Base-by-base conservation (phyloP, 2,888 invertebrate genomes). In the Thera britannica region DNA sequence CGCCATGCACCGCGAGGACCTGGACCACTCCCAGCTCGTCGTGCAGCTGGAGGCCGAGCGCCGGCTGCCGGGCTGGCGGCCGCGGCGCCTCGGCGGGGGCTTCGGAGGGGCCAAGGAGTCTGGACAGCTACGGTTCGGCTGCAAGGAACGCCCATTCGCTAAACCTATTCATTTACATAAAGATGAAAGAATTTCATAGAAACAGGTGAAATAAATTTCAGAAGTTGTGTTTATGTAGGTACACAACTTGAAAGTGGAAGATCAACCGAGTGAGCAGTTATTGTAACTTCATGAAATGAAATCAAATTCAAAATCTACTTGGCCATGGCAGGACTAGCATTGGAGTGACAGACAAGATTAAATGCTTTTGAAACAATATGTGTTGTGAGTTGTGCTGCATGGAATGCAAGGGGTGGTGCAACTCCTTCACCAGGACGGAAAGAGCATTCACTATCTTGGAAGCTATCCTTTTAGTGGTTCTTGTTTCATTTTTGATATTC, bases 51-150 rank as follows among this genome's bases (percentile, higher is more conserved):
- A 98, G 87, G 96, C 95, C 76, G 96, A 96, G 82, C 93, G 97
- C 68, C 89, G 88, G 7, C 83, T 97, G 79, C 93, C 94, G 67
- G 97, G 97, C 1, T 98, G 98, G 98, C 95, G 96, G 81, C 98
- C 98, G 2, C 94, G 98, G 72, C 89, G 98, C 72, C 90, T 98
- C 5, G 98, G 98, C 3, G 98, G 98, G 12, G 98, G 98, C 11
- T 96, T 98, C 82, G 97, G 97, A 3, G 98, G 98, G 0, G 95
- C 94, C 74, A 97, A 97, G 79, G 97, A 97, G 85, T 97, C 98
- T 0, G 98, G 98, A 0, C 98, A 98, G 83, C 90, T 98, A 54
- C 88, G 98, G 69, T 98, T 98, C 91, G 98, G 98, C 1, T 96
- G 98, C 57, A 94, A 95, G 76, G 96, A 96, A 64, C 92, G 97